Conservation (phyloP, 2,797 vertebrate species). For the Nothura maculosa region DNA sequence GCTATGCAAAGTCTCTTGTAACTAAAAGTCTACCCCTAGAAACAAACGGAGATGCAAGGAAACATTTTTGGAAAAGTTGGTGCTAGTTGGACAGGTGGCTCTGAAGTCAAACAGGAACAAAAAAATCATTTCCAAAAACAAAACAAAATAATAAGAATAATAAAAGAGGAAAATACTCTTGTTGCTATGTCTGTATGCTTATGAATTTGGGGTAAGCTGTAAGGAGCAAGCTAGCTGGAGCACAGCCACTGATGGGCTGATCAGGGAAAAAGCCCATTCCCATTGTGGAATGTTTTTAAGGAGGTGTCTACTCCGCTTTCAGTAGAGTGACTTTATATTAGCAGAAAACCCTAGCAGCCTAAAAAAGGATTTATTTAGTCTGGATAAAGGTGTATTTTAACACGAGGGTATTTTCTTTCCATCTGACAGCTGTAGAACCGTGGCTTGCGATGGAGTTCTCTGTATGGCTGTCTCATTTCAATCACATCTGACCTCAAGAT, state of each 20-base stretch:
- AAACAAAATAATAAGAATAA: too few relatives aligned
- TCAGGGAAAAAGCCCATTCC: neutral
- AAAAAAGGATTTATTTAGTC: neutral
- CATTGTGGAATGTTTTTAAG: neutral
- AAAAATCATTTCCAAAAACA: neutral
- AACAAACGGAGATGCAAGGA: neutral
- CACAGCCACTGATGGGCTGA: neutral
- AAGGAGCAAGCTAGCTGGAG: neutral
- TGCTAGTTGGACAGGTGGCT: fast-evolving
- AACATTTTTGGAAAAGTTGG: neutral
- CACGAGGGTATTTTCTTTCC: neutral
- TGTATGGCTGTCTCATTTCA: neutral
- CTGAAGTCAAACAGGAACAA: neutral
- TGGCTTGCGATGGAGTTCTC: neutral
- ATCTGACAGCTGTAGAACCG: neutral
- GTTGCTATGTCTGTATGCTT: neutral
- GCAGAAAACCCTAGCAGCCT: neutral
- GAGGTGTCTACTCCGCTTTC: neutral
- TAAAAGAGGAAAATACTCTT: fast-evolving
- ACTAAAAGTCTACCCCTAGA: neutral
- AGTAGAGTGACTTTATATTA: neutral
- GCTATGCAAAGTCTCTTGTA: neutral
- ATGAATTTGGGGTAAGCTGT: neutral
- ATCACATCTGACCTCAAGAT: neutral
- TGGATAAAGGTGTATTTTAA: neutral